Evolutionary conservation across 2,797 vertebrate genomes (phyloP).

Genomic region (Menidia menidia): DNA sequence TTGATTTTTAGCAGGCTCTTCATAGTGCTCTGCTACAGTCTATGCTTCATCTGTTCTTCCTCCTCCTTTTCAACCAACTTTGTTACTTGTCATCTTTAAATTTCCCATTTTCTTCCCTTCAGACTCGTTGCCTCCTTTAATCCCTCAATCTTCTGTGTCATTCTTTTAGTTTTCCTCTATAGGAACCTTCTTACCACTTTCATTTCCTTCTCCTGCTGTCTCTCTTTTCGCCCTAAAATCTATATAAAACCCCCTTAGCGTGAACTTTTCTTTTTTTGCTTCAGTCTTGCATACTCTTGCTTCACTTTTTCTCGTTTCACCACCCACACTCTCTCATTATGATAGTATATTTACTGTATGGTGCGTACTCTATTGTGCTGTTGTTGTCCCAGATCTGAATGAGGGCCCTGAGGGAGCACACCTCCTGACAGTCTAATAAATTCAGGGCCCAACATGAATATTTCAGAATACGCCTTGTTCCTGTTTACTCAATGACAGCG

Average conservation of each 20-base stretch:
- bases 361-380: conserved; percentile 9
- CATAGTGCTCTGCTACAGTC: conserved; percentile 17
- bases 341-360: conserved; percentile 32
- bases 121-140: conserved; percentile 53
- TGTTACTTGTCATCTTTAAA: conserved; percentile 52
- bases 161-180: conserved; percentile 41
- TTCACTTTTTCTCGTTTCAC: not conserved
- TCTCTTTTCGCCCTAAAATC: conserved; percentile 44
- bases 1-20: conserved; percentile 46
- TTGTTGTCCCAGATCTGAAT: conserved; percentile 71
- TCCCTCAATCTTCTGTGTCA: conserved; percentile 49
- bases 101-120: conserved; percentile 16
- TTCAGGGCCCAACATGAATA: conserved; percentile 75
- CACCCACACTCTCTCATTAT: conserved; percentile 8
- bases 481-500: conserved; percentile 80
- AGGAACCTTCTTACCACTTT: conserved; percentile 36
- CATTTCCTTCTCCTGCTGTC: conserved; percentile 39
- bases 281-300: conserved; percentile 20
- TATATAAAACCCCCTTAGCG: conserved; percentile 50
- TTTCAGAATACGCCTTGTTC: conserved; percentile 75
- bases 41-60: conserved; percentile 33
- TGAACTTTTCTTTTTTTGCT: conserved; percentile 25
- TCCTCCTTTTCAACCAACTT: conserved; percentile 60
- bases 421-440: conserved; percentile 67
- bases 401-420: conserved; percentile 58